These are phyloP conservation scores for Rhea pennata DNA, from an alignment of 2,113 vertebrate species.

Conservation along the genomic window DNA sequence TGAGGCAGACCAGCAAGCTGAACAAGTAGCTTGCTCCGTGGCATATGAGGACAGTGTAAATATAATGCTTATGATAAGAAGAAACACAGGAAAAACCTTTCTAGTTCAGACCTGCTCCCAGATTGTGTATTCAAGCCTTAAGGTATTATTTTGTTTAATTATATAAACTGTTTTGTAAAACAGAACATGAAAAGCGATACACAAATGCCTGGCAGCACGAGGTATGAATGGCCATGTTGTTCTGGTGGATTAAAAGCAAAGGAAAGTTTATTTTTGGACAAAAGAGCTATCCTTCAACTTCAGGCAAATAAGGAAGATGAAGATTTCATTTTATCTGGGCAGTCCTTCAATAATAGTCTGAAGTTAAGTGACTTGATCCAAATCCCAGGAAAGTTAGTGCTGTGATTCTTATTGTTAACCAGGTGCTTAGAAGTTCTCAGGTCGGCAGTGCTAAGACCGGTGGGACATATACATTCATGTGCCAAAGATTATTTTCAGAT, in stretches of 20 bases:
- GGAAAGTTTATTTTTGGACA: conserved; percentile 13
- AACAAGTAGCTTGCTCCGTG: background rate
- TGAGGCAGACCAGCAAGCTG: background rate
- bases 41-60: background rate
- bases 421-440: background rate
- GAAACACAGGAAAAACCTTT: background rate
- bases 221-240: background rate
- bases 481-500: background rate
- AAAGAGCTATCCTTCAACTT: background rate
- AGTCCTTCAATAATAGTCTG: background rate
- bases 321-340: background rate
- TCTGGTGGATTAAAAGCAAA: background rate
- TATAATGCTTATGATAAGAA: background rate
- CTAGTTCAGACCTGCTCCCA: conserved; percentile 28
- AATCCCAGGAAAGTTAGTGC: background rate
- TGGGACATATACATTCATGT: background rate
- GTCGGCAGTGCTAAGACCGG: accelerated
- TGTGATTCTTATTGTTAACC: background rate
- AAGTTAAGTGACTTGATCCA: background rate
- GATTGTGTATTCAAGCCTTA: background rate
- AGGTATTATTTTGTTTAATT: conserved; percentile 22
- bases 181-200: background rate
- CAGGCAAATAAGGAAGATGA: background rate
- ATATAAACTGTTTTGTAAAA: conserved; percentile 8
- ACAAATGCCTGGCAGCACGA: background rate